Percentiles rank a stretch among this genome's conserved stretches.
Evolutionary conservation across 2,888 invertebrate genomes (phyloP).

Genomic region (Chamaedrilus cognettii): DNA sequence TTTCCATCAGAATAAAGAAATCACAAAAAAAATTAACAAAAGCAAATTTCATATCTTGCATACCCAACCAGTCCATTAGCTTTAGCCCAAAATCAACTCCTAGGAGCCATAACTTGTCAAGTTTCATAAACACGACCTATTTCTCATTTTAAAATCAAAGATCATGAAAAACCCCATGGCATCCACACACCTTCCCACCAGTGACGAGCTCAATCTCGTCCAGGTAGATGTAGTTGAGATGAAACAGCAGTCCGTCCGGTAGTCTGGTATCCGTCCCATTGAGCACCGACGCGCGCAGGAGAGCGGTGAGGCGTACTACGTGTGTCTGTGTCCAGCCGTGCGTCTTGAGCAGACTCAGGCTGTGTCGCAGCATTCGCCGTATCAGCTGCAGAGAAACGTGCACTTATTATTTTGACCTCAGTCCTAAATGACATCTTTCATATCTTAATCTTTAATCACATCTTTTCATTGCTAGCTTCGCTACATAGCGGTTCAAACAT

Average conservation of each 20-base stretch:
- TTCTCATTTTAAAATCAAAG: background rate
- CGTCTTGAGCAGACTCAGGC: background rate
- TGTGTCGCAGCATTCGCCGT: background rate
- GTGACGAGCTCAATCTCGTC: background rate
- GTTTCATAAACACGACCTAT: too few species aligned
- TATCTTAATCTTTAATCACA: too few species aligned
- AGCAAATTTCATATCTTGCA: too few species aligned
- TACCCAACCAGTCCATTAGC: too few species aligned
- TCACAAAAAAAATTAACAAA: too few species aligned
- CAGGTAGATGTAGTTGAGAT: background rate
- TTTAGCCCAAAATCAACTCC: too few species aligned
- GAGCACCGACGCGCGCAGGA: background rate
- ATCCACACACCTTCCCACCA: background rate
- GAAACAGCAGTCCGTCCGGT: background rate
- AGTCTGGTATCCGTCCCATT: background rate
- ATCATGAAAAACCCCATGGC: background rate
- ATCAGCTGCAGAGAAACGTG: conserved; percentile 2
- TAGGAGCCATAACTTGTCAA: too few species aligned
- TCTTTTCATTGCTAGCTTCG: too few species aligned
- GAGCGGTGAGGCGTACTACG: background rate
- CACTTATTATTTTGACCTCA: too few species aligned
- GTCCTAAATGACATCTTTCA: too few species aligned
- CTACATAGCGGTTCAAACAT: background rate
- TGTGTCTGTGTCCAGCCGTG: background rate
- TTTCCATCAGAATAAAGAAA: too few species aligned